Evolutionary conservation across 2,113 vertebrate species (phyloP), one percentile per base, ranked within the genome.

Genomic region (Pedetes capensis): DNA sequence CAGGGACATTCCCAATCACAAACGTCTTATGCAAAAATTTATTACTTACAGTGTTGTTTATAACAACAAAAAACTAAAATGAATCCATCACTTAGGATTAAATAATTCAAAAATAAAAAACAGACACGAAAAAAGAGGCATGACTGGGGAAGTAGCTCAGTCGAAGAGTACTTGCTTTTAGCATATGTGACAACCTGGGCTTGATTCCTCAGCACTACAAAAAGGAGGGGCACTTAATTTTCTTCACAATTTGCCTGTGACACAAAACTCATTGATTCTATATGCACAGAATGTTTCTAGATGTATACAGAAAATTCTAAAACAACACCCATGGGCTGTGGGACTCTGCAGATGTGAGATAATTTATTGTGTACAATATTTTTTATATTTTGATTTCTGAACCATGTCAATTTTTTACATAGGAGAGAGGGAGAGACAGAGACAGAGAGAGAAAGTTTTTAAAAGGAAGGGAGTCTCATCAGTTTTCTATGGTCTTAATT

Each of bases 21-120:
- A 61, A 82, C 72, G 18, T 81, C 32, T 34, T 16, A 68, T 3
- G 3, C 17, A 64, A 23, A 87, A 72, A 66, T 76, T 63, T 86
- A 71, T n/a, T 81, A 51, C n/a, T 44, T 69, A 6, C 8, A 63
- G 23, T 61, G 76, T 20, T 79, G 10, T 34, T 91, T 88, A 59
- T 75, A 82, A 91, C 32, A 95, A 81, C 64, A 79, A 86, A 89
- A 66, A 20, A 79, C 34, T 25, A 87, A 91, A 93, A 44, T 80
- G 25, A 88, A 87, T n/a, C 47, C 63, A 76, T 85, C 17, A 49
- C 18, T 25, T 86, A 63, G 3, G 53, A 71, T 76, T 69, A 89
- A 89, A 78, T 64, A 84, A 63, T 44, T 51, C 32, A 91, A n/a
- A 59, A 74, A 88, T 66, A 74, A 25, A 51, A 61, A 82, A 71